A percentile compares a stretch with the other conserved stretches of the same genome.
These are phyloP conservation scores for Paragorgia papillata DNA, from an alignment of 92 coral and sea anemone genomes.

Conservation along the genomic window DNA sequence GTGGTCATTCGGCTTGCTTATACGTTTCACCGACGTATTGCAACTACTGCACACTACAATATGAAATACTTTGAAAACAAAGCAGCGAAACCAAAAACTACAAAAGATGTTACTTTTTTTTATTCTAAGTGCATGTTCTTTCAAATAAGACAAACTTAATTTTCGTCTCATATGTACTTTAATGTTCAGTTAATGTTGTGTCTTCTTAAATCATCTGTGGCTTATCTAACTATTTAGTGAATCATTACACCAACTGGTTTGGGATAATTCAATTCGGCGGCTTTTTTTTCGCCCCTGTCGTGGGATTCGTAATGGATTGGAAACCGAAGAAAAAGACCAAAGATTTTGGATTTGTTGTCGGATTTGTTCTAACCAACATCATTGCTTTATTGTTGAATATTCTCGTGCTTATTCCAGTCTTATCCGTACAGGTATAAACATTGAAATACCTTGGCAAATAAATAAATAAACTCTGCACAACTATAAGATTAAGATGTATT, in stretches of 20 bases:
- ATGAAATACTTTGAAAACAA: too few relatives aligned
- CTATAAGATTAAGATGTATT: too few relatives aligned
- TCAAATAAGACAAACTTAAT: too few relatives aligned
- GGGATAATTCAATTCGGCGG: constrained; percentile 32
- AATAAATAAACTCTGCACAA: too few relatives aligned
- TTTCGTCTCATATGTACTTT: not conserved
- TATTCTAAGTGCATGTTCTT: too few relatives aligned
- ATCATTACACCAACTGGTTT: constrained; percentile 42
- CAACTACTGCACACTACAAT: too few relatives aligned
- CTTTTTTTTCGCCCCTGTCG: constrained; percentile 34
- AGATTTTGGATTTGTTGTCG: constrained; percentile 31
- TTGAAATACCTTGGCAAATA: too few relatives aligned
- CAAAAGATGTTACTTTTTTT: too few relatives aligned
- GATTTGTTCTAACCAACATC: constrained; percentile 22
- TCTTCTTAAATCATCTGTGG: too few relatives aligned
- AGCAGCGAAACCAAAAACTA: too few relatives aligned
- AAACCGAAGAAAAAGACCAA: constrained; percentile 23
- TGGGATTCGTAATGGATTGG: constrained; percentile 43
- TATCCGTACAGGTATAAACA: constrained; percentile 23
- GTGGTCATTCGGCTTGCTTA: too few relatives aligned
- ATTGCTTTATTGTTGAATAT: constrained; percentile 22
- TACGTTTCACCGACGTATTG: too few relatives aligned
- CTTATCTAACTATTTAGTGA: not conserved
- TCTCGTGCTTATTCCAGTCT: constrained; percentile 16
- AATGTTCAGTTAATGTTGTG: not conserved